Percentiles rank a stretch among this genome's conserved stretches.
Evolutionary conservation across 2,113 vertebrate genomes (phyloP).

Genomic region (Motacilla tschutschensis): DNA sequence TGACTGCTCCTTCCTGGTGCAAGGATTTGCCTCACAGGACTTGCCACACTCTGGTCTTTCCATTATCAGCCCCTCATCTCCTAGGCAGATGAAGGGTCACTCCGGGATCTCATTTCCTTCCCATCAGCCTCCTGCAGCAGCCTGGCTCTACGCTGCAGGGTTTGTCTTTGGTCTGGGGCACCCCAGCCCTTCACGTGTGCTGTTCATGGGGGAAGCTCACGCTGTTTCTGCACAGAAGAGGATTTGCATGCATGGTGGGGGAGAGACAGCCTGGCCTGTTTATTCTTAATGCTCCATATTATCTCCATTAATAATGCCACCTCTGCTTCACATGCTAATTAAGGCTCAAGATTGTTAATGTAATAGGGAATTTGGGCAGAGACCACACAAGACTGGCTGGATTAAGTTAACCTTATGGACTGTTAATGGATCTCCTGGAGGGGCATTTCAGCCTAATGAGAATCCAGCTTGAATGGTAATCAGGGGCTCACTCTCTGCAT

Average conservation of each 20-base stretch:
- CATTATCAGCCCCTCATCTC: neutral
- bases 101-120: neutral
- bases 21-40: neutral
- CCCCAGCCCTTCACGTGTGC: neutral
- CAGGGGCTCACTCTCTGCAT: neutral
- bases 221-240: neutral
- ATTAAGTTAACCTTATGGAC: constrained; percentile 66
- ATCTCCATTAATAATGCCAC: constrained; percentile 66
- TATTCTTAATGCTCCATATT: constrained; percentile 62
- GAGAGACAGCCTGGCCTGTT: constrained; percentile 42
- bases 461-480: constrained; percentile 55
- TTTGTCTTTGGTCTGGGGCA: neutral
- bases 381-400: constrained; percentile 56
- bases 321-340: constrained; percentile 68
- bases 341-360: constrained; percentile 62
- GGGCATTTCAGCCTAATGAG: constrained; percentile 61
- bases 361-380: constrained; percentile 61
- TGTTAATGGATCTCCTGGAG: constrained; percentile 67
- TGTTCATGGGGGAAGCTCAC: neutral
- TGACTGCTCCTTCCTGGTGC: neutral
- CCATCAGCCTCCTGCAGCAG: neutral
- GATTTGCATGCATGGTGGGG: constrained; percentile 35
- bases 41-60: neutral
- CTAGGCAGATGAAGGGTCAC: neutral
- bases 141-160: rapidly evolving